Evolutionary conservation across 1,140 invertebrate species (phyloP), one percentile per base, ranked within the genome.

Genomic region (Atta cephalotes): DNA sequence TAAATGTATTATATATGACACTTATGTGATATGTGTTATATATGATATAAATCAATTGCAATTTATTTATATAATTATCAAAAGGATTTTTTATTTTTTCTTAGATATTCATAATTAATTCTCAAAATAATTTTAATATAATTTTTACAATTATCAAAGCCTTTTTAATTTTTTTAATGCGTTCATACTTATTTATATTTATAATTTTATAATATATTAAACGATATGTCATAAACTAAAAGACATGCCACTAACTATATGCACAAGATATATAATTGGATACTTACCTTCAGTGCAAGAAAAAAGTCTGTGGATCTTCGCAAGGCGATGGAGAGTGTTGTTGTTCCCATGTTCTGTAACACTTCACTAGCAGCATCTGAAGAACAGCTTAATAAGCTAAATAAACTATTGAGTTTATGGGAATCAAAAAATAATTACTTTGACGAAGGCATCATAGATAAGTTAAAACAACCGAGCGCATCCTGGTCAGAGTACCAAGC

Each of bases 271-370:
- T 63, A 87, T 90, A 87, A 90, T 93, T 88, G 92, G 63, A 90
- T 90, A 92, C 71, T 93, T 92, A 96, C 39, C 39, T 96, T 93
- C 94, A 99, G 98, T 96, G 98, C 98, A 92, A 96, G 99, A 92
- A 99, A 99, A 96, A 98, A 98, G 96, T 98, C 98, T 85, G 97
- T 98, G 94, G 98, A 98, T 94, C 96, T 99, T 92, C 98, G 98
- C 95, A 97, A 97, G 95, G 97, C 97, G 92, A 96, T 99, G 94
- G 98, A 99, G 96, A 97, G 97, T 92, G 98, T 99, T 90, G 98
- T 99, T 87, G 98, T 99, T 91, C 98, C 99, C 89, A 99, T 99
- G 97, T 99, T 99, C 96, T 99, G 98, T 95, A 98, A 98, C 95
- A 97, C 98, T 70, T 97, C 97, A 94, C 95, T 97, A 95, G 97